A percentile compares a stretch with the other conserved stretches of the same genome.
Conservation (phyloP, 2,888 invertebrate genomes). For the Lasioglossum morio region DNA sequence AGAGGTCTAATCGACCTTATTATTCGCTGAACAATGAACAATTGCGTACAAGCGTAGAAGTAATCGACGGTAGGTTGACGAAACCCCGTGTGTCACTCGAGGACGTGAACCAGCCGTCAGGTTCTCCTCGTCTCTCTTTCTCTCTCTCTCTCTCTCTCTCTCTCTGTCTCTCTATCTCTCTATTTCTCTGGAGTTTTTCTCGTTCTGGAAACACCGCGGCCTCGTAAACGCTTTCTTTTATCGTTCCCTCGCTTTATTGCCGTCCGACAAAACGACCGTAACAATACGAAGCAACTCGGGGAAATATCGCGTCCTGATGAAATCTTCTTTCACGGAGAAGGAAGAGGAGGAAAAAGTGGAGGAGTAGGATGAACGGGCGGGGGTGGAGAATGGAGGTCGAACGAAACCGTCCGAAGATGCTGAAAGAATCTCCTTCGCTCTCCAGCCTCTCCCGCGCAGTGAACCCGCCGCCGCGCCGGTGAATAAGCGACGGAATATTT, state of each 20-base stretch:
- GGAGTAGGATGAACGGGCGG: background rate
- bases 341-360: background rate
- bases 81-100: conserved; percentile 61
- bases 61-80: conserved; percentile 67
- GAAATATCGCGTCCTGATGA: conserved; percentile 45
- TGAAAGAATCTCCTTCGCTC: conserved; percentile 34
- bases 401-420: conserved; percentile 11
- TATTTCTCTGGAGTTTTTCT: conserved; percentile 18
- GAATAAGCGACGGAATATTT: conserved; percentile 80
- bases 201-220: conserved; percentile 30
- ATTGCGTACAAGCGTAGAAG: conserved; percentile 72
- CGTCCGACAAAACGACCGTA: conserved; percentile 29
- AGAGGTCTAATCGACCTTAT: conserved; percentile 72
- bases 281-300: conserved; percentile 30
- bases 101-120: conserved; percentile 49
- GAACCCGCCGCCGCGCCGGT: conserved; percentile 43
- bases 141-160: too few relatives aligned
- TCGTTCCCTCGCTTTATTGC: conserved; percentile 33
- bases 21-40: conserved; percentile 74
- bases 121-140: background rate
- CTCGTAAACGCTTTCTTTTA: conserved; percentile 41
- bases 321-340: conserved; percentile 29
- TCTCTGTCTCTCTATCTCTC: too few relatives aligned
- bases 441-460: conserved; percentile 23
- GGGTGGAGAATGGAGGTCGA: conserved; percentile 16